Percentiles rank a stretch among this genome's conserved stretches.
Conservation (phyloP, 2,888 invertebrate species). For the Drosophila mimica region DNA sequence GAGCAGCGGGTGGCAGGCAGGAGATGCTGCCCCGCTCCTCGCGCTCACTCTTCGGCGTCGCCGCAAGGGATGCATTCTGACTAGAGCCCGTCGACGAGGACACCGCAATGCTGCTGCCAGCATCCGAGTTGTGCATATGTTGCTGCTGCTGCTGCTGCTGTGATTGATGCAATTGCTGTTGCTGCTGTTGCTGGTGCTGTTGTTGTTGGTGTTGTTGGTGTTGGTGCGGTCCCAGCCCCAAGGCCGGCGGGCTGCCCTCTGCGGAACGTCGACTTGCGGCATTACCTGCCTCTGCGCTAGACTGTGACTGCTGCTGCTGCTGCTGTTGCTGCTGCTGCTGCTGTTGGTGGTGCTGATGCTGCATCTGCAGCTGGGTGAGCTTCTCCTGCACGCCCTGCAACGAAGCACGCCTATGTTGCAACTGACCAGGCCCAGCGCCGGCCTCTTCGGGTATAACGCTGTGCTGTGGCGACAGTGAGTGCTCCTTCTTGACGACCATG, state of each 20-base stretch:
- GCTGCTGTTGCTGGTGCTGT: constrained; percentile 43
- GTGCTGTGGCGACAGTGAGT: constrained; percentile 83
- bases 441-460: constrained; percentile 46
- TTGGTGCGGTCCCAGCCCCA: constrained; percentile 40
- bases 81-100: constrained; percentile 77
- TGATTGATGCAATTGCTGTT: constrained; percentile 33
- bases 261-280: constrained; percentile 65
- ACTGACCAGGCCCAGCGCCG: constrained; percentile 53
- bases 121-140: constrained; percentile 51
- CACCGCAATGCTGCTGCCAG: constrained; percentile 52
- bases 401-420: constrained; percentile 74
- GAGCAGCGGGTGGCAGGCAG: constrained; percentile 80
- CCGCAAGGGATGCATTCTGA: constrained; percentile 77
- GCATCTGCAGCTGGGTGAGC: constrained; percentile 80
- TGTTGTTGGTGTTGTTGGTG: constrained; percentile 22
- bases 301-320: constrained; percentile 58
- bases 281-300: constrained; percentile 24
- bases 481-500: constrained; percentile 84
- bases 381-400: constrained; percentile 83
- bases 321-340: constrained; percentile 49
- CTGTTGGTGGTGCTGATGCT: constrained; percentile 75
- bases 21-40: constrained; percentile 80
- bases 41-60: constrained; percentile 81
- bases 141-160: constrained; percentile 41
- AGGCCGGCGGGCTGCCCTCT: constrained; percentile 65